phyloP scores from a whole-genome alignment of 2,888 invertebrate genomes.

The Cryptus armator region DNA sequence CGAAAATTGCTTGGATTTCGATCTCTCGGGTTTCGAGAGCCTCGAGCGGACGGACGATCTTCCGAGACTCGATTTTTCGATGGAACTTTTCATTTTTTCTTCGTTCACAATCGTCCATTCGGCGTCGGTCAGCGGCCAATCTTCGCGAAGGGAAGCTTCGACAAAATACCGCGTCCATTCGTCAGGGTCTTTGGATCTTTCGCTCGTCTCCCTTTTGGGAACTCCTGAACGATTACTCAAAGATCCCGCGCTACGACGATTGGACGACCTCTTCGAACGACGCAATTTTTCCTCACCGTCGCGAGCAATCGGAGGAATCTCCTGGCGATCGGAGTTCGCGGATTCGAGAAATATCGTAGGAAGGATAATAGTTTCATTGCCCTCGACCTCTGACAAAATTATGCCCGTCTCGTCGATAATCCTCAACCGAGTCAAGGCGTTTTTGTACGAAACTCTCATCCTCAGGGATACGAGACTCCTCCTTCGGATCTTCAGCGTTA shows the following conservation, averaged over 20 bases:
- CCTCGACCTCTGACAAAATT: constrained; percentile 64
- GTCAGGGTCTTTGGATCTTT: neutral
- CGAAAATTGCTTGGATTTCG: constrained; percentile 24
- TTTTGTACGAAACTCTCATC: constrained; percentile 70
- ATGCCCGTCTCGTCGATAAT: constrained; percentile 53
- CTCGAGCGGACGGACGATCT: constrained; percentile 37
- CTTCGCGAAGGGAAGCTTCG: constrained; percentile 80
- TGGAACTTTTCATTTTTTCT: constrained; percentile 60
- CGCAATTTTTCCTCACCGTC: constrained; percentile 20
- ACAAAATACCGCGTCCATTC: constrained; percentile 68
- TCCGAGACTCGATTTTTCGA: neutral
- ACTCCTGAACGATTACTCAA: constrained; percentile 29
- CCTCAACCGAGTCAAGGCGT: constrained; percentile 65
- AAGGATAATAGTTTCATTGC: constrained; percentile 69
- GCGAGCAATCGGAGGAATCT: neutral
- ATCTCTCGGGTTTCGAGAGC: constrained; percentile 50
- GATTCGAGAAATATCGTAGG: constrained; percentile 63
- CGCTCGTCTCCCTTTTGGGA: constrained; percentile 4
- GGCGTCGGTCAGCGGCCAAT: constrained; percentile 83
- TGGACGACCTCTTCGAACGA: constrained; percentile 30
- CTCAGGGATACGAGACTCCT: constrained; percentile 70
- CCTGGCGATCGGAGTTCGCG: neutral
- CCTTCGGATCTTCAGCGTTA: constrained; percentile 56
- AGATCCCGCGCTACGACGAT: constrained; percentile 26
- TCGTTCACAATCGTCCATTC: constrained; percentile 83